A percentile compares a stretch with the other conserved stretches of the same genome.
Evolutionary conservation across 2,888 invertebrate genomes (phyloP).

Genomic region (Chymomyza fuscimana): DNA sequence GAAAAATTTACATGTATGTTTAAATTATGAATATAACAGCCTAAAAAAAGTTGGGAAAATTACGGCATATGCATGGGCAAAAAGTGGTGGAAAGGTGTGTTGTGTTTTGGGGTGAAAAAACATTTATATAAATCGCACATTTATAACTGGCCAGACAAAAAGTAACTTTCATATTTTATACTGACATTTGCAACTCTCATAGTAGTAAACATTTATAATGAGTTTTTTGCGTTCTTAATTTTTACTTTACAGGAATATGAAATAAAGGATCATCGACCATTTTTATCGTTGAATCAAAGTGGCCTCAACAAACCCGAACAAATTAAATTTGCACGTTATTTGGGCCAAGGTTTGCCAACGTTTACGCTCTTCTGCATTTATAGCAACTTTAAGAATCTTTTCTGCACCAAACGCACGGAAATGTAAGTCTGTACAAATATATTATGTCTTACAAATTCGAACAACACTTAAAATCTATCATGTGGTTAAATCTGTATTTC

Average conservation of each 20-base stretch:
- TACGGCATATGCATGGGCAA: slow-evolving; percentile 16
- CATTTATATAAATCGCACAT: background rate
- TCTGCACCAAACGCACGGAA: slow-evolving; percentile 80
- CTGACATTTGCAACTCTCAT: background rate
- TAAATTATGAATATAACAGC: slow-evolving; percentile 27
- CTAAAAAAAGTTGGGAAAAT: slow-evolving; percentile 38
- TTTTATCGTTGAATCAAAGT: slow-evolving; percentile 78
- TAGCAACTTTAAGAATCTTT: slow-evolving; percentile 80
- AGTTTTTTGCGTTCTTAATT: background rate
- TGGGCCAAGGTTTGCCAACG: slow-evolving; percentile 79
- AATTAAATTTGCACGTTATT: slow-evolving; percentile 79
- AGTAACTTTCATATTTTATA: background rate
- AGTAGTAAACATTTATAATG: background rate
- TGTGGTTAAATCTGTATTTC: no score
- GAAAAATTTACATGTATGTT: slow-evolving; percentile 25
- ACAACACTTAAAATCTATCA: no score
- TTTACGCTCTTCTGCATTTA: slow-evolving; percentile 80
- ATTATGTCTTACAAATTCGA: background rate
- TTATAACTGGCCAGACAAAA: background rate
- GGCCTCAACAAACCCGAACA: slow-evolving; percentile 79
- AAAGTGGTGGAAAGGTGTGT: slow-evolving; percentile 8
- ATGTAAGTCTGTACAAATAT: slow-evolving; percentile 68
- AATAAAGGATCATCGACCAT: slow-evolving; percentile 79
- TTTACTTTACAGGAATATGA: slow-evolving; percentile 75
- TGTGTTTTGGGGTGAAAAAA: slow-evolving; percentile 19